A percentile compares a stretch with the other conserved stretches of the same genome.
Evolutionary conservation across 1,140 invertebrate species (phyloP).

Genomic region (Drosophila leontia): DNA sequence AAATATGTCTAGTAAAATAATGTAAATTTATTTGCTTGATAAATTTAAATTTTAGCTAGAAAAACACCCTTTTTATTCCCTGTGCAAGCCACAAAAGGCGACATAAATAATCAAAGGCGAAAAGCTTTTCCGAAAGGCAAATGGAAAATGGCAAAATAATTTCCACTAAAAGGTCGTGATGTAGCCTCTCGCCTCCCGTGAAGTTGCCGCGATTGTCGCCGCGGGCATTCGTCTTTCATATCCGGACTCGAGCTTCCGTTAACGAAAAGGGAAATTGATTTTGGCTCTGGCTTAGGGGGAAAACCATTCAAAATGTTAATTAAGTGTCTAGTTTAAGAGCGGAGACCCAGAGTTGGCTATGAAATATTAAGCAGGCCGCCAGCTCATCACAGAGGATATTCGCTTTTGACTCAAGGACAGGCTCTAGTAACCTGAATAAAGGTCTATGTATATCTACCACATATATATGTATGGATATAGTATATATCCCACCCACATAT

Average conservation of each 20-base stretch:
- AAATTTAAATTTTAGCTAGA: too few relatives aligned
- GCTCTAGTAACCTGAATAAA: slow-evolving; percentile 69
- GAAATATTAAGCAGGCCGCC: slow-evolving; percentile 53
- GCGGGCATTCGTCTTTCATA: slow-evolving; percentile 78
- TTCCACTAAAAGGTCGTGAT: slow-evolving; percentile 50
- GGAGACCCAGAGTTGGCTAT: slow-evolving; percentile 37
- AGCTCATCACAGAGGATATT: slow-evolving; percentile 57
- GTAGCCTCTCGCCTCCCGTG: background rate
- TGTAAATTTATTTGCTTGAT: too few relatives aligned
- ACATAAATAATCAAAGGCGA: slow-evolving; percentile 64
- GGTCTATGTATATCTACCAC: background rate
- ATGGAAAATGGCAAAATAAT: slow-evolving; percentile 55
- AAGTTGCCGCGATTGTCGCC: slow-evolving; percentile 46
- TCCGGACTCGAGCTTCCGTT: slow-evolving; percentile 58
- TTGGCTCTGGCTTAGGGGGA: slow-evolving; percentile 14
- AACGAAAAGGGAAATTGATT: slow-evolving; percentile 75
- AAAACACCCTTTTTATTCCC: background rate
- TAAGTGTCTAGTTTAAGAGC: slow-evolving; percentile 74
- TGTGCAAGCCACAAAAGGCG: slow-evolving; percentile 20
- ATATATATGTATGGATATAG: too few relatives aligned
- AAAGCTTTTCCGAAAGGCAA: slow-evolving; percentile 35
- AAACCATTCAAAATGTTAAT: slow-evolving; percentile 70
- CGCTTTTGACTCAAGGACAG: slow-evolving; percentile 62
- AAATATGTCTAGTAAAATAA: background rate
- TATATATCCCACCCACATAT: slow-evolving; percentile 26